phyloP scores from a whole-genome alignment of 2,888 invertebrate genomes.

The Lymantria dispar region DNA sequence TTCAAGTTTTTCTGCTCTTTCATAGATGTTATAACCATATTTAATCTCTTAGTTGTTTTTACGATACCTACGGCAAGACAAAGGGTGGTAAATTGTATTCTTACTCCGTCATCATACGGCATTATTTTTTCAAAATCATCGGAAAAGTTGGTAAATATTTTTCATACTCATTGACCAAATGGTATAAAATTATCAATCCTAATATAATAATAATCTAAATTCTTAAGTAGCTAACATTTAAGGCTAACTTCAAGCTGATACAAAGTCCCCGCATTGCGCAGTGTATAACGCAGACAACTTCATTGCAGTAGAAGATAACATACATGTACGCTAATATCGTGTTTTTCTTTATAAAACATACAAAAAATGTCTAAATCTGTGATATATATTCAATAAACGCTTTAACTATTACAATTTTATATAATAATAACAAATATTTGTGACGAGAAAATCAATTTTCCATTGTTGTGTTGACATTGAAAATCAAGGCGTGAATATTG shows the following conservation, averaged over 20 bases:
- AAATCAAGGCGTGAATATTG: slow-evolving; percentile 18
- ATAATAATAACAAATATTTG: slow-evolving; percentile 5
- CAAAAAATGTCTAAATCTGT: slow-evolving; percentile 31
- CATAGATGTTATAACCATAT: too few relatives aligned
- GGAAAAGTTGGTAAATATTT: too few relatives aligned
- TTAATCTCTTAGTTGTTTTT: too few relatives aligned
- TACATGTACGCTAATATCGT: slow-evolving; percentile 28
- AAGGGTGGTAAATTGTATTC: too few relatives aligned
- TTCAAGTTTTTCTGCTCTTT: too few relatives aligned
- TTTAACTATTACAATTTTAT: slow-evolving; percentile 3
- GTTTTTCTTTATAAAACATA: slow-evolving; percentile 21
- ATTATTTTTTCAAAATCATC: too few relatives aligned
- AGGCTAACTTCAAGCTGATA: slow-evolving; percentile 48
- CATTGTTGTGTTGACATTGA: slow-evolving; percentile 20
- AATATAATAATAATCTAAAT: background rate
- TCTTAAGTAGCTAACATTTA: slow-evolving; percentile 35
- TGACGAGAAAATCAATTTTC: background rate
- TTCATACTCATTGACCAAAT: too few relatives aligned
- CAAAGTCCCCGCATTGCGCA: slow-evolving; percentile 62
- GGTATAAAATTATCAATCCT: too few relatives aligned
- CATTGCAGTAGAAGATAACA: slow-evolving; percentile 44
- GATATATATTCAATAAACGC: slow-evolving; percentile 26
- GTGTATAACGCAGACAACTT: slow-evolving; percentile 38
- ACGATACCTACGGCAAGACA: too few relatives aligned
- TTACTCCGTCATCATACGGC: too few relatives aligned